These are phyloP conservation scores for Allophyes oxyacanthae DNA, from an alignment of 2,888 invertebrate genomes.

Conservation along the genomic window DNA sequence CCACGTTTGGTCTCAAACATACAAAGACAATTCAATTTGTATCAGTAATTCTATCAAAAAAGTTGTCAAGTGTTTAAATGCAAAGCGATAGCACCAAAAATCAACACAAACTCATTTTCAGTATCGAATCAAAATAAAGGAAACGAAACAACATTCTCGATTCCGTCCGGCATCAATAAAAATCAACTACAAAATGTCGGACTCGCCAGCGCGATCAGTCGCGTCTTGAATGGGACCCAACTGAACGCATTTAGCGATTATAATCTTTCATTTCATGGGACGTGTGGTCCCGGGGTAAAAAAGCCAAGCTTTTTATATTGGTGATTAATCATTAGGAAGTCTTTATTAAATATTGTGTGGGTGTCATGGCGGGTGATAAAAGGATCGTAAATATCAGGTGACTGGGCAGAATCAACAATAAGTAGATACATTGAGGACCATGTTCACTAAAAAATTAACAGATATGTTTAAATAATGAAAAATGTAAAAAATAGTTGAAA, in stretches of 20 bases:
- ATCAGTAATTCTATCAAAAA: too few species aligned
- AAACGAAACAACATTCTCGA: conserved; percentile 65
- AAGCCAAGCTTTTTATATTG: too few species aligned
- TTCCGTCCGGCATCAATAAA: conserved; percentile 71
- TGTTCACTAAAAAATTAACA: too few species aligned
- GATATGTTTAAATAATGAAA: too few species aligned
- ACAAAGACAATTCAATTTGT: too few species aligned
- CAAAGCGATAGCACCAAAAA: conserved; percentile 19
- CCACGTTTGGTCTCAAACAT: too few species aligned
- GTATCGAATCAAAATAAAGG: conserved; percentile 54
- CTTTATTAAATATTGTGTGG: too few species aligned
- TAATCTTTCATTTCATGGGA: conserved; percentile 10
- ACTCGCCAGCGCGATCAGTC: conserved; percentile 69
- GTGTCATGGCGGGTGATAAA: background rate
- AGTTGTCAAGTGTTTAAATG: conserved; percentile 21
- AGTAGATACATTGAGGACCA: too few species aligned
- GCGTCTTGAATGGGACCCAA: conserved; percentile 48
- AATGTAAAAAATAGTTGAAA: too few species aligned
- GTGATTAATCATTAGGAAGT: background rate
- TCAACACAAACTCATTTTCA: conserved; percentile 34
- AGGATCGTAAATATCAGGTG: background rate
- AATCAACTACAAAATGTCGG: conserved; percentile 73
- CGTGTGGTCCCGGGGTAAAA: background rate
- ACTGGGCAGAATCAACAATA: too few species aligned
- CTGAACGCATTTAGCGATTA: conserved; percentile 39